These are phyloP conservation scores for Sebastes vulpes DNA, from an alignment of 2,797 vertebrate species.

Conservation along the genomic window DNA sequence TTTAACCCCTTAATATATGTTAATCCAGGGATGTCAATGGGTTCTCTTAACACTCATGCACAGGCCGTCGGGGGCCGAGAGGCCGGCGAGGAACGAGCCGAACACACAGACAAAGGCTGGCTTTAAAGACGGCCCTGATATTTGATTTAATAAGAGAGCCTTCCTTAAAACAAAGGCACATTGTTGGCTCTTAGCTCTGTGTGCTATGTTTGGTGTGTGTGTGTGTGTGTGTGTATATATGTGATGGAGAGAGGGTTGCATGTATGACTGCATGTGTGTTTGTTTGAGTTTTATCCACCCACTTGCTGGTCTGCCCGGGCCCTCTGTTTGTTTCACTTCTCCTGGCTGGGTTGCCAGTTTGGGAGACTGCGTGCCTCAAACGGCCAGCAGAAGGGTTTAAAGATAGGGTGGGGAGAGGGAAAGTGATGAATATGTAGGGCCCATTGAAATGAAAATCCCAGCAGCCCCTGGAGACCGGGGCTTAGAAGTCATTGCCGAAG, in stretches of 20 bases:
- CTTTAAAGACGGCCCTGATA: conserved; percentile 69
- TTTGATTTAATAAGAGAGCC: conserved; percentile 80
- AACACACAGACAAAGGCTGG: conserved; percentile 67
- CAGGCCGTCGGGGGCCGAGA: conserved; percentile 66
- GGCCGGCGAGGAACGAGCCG: conserved; percentile 55
- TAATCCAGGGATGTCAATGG: conserved; percentile 83
- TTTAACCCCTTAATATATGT: conserved; percentile 85
- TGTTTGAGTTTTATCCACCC: conserved; percentile 63
- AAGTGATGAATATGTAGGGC: conserved; percentile 88
- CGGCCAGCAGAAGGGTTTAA: conserved; percentile 74
- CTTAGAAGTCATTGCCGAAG: conserved; percentile 86
- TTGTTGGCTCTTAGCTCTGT: conserved; percentile 69
- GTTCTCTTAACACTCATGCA: conserved; percentile 76
- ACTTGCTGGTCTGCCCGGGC: conserved; percentile 59
- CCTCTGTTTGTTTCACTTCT: conserved; percentile 60
- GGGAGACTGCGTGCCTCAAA: conserved; percentile 59
- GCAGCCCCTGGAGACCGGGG: conserved; percentile 79
- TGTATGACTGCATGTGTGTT: conserved; percentile 33
- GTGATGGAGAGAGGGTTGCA: conserved; percentile 41
- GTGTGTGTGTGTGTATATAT: conserved; percentile 19
- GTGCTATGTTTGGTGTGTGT: conserved; percentile 33
- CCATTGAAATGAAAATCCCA: conserved; percentile 88
- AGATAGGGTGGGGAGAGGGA: conserved; percentile 74
- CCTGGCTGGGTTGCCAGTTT: conserved; percentile 69
- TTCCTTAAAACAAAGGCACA: conserved; percentile 78